These are phyloP conservation scores for Chionoecetes opilio DNA, from an alignment of 1,140 invertebrate genomes.

Conservation along the genomic window DNA sequence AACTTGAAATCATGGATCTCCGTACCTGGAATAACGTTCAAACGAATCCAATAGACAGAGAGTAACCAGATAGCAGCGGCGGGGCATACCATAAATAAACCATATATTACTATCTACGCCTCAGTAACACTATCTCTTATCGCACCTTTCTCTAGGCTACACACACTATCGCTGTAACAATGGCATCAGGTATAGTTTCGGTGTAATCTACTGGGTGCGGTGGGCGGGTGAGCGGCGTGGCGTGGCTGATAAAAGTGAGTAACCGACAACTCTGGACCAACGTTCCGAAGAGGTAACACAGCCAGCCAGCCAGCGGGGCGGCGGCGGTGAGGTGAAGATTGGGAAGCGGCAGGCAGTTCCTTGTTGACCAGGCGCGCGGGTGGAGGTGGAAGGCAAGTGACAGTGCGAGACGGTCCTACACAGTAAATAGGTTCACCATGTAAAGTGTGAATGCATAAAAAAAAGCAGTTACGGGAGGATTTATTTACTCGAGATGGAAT, in stretches of 20 bases:
- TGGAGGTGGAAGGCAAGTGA: slow-evolving; percentile 38
- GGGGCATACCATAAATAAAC: neutral
- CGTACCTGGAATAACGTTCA: slow-evolving; percentile 30
- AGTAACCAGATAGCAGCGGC: neutral
- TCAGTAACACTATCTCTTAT: neutral
- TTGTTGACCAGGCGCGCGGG: slow-evolving; percentile 25
- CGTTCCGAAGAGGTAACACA: neutral
- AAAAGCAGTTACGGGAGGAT: slow-evolving; percentile 5
- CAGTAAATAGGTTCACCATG: slow-evolving; percentile 24
- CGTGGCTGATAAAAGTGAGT: slow-evolving; percentile 35
- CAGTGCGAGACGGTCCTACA: slow-evolving; percentile 7
- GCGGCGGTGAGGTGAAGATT: neutral
- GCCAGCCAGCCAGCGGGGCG: neutral
- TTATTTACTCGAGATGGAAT: slow-evolving; percentile 48
- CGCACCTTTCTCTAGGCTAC: neutral
- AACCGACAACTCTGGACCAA: slow-evolving; percentile 42
- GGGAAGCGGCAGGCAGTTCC: slow-evolving; percentile 48
- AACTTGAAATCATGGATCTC: no score
- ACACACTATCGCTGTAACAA: neutral
- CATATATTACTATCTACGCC: neutral
- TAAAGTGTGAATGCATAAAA: neutral
- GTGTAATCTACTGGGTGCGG: neutral
- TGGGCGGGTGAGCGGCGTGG: neutral
- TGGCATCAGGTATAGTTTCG: neutral
- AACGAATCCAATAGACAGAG: neutral